Base-by-base conservation (phyloP, 1,140 invertebrate species). In the Heliconius himera region DNA sequence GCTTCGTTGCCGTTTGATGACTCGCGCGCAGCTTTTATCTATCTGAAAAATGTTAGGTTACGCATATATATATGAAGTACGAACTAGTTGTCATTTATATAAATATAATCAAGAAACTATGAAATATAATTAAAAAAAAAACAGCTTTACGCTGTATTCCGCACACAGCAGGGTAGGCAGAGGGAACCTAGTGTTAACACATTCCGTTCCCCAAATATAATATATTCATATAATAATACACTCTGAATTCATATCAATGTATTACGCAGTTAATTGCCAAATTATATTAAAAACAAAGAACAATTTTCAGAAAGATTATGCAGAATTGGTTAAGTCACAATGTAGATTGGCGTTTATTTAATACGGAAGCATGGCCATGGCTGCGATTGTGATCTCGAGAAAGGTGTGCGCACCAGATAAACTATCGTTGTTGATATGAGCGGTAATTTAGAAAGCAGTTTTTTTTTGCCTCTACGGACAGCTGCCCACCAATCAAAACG, bases 11-110 rank as follows among this genome's bases (percentile, higher is more conserved):
- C 76, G 82, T 79, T 85, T 88, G 89, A 86, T 89, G 87, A 88
- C 85, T 90, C 85, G 85, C 86, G 85, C 85, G 86, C 90, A 92
- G 92, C 91, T 91, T 94, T 93, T 93, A 93, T 93, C 91, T 94
- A 89, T 86, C 81, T 88, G 83, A 83, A 88, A 89, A 91, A 89
- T 92, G 89, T 90, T 85, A 81, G 79, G 87, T 86, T 74, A 60
- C 80, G 80, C 33, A 41, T 33, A 71, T 71, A 36, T 70, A 38
- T 71, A 36, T 71, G 3, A 20, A 38, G 18, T 71, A 71, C 22
- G 29, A 38, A 71, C 8, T 38, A 9, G 1, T 71, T 38, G 11
- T 66, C 60, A 29, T 29, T 4, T 3, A 46, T 46, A 46, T 3
- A 0, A 4, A 46, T 46, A 66, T 26, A 66, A 66, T 29, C 60